phyloP scores from a whole-genome alignment of 2,888 invertebrate genomes.

The Trichogramma evanescens region DNA sequence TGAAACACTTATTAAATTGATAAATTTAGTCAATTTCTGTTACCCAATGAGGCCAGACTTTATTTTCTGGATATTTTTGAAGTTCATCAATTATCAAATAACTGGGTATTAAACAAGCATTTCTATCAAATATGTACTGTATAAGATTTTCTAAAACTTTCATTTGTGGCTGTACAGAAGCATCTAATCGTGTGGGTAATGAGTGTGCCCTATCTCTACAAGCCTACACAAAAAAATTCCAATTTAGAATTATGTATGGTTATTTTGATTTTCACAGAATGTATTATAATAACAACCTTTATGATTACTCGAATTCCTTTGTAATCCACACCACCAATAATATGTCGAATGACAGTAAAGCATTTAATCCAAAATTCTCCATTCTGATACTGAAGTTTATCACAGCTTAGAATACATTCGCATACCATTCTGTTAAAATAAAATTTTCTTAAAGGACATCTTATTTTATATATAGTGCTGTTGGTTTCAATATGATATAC shows the following conservation, averaged over 20 bases:
- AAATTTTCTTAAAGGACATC: not conserved
- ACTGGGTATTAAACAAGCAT: conserved; percentile 84
- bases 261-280: not conserved
- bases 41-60: conserved; percentile 88
- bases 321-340: conserved; percentile 88
- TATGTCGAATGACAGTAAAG: conserved; percentile 74
- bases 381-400: conserved; percentile 73
- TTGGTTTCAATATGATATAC: conserved; percentile 44
- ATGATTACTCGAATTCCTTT: conserved; percentile 90
- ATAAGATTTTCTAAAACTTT: conserved; percentile 76
- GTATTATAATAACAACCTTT: conserved; percentile 55
- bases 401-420: conserved; percentile 76
- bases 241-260: not conserved
- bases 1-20: not conserved
- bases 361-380: conserved; percentile 85
- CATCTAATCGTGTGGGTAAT: conserved; percentile 71
- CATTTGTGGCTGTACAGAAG: conserved; percentile 73
- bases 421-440: conserved; percentile 66
- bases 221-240: conserved; percentile 49
- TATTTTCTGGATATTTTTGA: conserved; percentile 77
- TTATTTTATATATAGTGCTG: not conserved
- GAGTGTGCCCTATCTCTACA: conserved; percentile 83
- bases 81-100: conserved; percentile 95
- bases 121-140: conserved; percentile 84
- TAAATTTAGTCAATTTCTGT: conserved; percentile 22